Conservation (phyloP, 2,888 invertebrate species). For the Saturnia japonica region DNA sequence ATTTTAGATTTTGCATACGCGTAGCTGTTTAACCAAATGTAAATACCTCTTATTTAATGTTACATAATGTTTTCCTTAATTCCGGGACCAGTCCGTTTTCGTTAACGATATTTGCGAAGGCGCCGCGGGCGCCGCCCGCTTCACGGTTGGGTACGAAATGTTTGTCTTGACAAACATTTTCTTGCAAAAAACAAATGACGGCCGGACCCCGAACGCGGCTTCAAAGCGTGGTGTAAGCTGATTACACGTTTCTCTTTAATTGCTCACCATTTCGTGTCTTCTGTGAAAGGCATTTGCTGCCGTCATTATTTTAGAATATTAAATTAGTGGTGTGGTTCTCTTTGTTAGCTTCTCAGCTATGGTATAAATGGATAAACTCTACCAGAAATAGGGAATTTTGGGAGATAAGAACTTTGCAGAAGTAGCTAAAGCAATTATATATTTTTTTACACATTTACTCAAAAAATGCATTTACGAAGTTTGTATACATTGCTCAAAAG, state of each 20-base stretch:
- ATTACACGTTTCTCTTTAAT: neutral
- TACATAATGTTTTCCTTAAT: constrained; percentile 10
- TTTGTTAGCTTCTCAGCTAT: neutral
- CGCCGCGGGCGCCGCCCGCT: neutral
- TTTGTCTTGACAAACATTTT: constrained; percentile 1
- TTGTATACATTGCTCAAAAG: too few relatives aligned
- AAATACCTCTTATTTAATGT: neutral
- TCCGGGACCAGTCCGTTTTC: neutral
- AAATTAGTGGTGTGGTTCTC: neutral
- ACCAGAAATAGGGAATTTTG: neutral
- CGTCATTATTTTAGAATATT: neutral
- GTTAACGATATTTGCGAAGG: constrained; percentile 12
- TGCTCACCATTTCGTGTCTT: neutral
- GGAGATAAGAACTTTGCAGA: neutral
- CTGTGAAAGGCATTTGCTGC: neutral
- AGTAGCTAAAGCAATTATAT: neutral
- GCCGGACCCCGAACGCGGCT: neutral
- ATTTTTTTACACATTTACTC: too few relatives aligned
- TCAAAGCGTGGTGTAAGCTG: constrained; percentile 4
- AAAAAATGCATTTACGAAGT: too few relatives aligned
- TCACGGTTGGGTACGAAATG: neutral
- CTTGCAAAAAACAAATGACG: constrained; percentile 10
- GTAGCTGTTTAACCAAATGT: neutral
- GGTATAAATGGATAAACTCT: neutral
- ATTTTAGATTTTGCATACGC: neutral